Percentiles rank a stretch among this genome's conserved stretches.
These are phyloP conservation scores for Tapirus indicus DNA, from an alignment of 2,797 vertebrate genomes.

Conservation along the genomic window DNA sequence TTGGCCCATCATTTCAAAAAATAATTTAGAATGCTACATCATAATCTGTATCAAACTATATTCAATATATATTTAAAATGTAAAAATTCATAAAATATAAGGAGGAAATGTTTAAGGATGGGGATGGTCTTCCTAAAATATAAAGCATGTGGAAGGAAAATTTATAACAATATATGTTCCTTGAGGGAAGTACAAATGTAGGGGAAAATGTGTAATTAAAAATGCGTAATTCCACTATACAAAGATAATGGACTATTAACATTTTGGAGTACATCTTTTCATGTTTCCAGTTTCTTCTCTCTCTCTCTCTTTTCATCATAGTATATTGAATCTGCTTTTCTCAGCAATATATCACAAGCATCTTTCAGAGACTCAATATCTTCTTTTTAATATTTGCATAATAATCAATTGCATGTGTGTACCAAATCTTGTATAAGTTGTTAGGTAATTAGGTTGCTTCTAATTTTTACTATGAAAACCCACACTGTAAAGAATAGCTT, in stretches of 20 bases:
- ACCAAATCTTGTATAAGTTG: not conserved
- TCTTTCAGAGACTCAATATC: not conserved
- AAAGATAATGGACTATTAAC: not conserved
- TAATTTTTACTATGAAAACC: not conserved
- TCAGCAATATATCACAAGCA: not conserved
- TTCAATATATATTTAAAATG: not conserved
- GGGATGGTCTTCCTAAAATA: not conserved
- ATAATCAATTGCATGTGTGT: not conserved
- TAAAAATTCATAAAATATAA: not conserved
- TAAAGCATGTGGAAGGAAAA: not conserved
- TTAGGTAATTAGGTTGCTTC: not conserved
- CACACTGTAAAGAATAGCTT: not conserved
- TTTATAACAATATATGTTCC: not conserved
- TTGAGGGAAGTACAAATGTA: constrained; percentile 10
- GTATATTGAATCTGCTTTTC: not conserved
- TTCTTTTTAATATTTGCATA: not conserved
- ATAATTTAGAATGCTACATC: not conserved
- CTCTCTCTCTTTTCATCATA: not conserved
- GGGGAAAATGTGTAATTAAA: not conserved
- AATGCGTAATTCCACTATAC: not conserved
- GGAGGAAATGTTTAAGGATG: not conserved
- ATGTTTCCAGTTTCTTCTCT: not conserved
- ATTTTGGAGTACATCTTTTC: not conserved
- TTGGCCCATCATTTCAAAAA: not conserved
- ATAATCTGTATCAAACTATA: not conserved